Evolutionary conservation across 2,113 vertebrate genomes (phyloP), one percentile per base, ranked within the genome.

Genomic region (Hippocampus comes): DNA sequence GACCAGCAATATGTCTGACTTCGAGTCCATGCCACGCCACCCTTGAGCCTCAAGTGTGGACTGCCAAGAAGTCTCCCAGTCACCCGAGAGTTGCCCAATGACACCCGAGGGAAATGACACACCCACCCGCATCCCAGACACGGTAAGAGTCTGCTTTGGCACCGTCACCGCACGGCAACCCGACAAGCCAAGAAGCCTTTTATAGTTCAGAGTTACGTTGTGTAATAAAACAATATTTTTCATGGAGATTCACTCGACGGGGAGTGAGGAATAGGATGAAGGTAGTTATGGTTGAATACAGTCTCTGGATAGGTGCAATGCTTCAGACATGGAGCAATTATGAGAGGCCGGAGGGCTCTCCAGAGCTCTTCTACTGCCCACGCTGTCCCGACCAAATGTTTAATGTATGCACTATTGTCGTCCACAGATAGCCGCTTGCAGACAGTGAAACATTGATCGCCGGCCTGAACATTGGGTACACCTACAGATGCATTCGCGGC

Each of bases 31-130:
- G 56, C 73, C 73, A 9, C 8, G 71, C 43, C 73, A 82, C 79
- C 86, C 78, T 66, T 84, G 83, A 86, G 86, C 84, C 67, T 78
- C 75, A 70, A 59, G 79, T 82, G 84, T 85, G 74, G 80, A 77
- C 78, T 60, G 30, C 78, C 49, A 46, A 60, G 78, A 79, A 67
- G 76, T 86, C 82, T 82, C 69, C 20, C 27, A 74, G 71, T 80
- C 85, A 81, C 64, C 64, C 55, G 81, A 81, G 7, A 38, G 38
- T 76, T 70, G 68, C 48, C 42, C 81, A 81, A 83, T 82, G 74
- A 75, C 75, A 63, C 88, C 82, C 55, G 20, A 73, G 81, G 85
- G 80, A 73, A 74, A 42, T 73, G 15, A 74, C 85, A 78, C 74
- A 71, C 41, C 70, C 84, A 77, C 71, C 66, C 67, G 69, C 70